phyloP scores from a whole-genome alignment of 2,113 vertebrate species.

The Strix aluco region DNA sequence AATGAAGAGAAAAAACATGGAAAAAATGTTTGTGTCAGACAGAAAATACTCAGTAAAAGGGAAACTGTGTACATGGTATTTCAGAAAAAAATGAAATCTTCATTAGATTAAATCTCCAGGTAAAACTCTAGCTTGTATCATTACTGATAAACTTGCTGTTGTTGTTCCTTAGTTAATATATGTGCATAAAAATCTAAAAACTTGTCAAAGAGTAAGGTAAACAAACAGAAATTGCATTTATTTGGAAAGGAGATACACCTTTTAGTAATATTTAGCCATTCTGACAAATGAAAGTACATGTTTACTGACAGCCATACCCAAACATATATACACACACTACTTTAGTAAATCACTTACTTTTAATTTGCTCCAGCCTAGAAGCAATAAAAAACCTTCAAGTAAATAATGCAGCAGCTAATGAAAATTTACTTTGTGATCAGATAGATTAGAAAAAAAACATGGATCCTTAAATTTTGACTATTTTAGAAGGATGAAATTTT shows the following conservation, averaged over 20 bases:
- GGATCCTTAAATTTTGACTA: not conserved
- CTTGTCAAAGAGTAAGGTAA: not conserved
- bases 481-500: not conserved
- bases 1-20: not conserved
- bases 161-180: not conserved
- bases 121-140: not conserved
- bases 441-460: not conserved
- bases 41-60: not conserved
- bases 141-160: not conserved
- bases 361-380: not conserved
- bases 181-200: not conserved
- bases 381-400: not conserved
- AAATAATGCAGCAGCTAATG: not conserved
- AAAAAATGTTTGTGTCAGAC: not conserved
- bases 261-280: not conserved
- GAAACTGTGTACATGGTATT: not conserved
- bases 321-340: not conserved
- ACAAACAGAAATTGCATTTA: not conserved
- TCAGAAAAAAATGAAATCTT: not conserved
- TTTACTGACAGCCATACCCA: not conserved
- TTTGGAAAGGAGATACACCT: not conserved
- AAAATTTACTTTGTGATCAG: not conserved
- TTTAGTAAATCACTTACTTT: not conserved
- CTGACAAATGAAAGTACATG: not conserved
- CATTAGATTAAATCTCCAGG: not conserved